Evolutionary conservation across 2,888 invertebrate species (phyloP).

Genomic region (Oscheius myriophilus): DNA sequence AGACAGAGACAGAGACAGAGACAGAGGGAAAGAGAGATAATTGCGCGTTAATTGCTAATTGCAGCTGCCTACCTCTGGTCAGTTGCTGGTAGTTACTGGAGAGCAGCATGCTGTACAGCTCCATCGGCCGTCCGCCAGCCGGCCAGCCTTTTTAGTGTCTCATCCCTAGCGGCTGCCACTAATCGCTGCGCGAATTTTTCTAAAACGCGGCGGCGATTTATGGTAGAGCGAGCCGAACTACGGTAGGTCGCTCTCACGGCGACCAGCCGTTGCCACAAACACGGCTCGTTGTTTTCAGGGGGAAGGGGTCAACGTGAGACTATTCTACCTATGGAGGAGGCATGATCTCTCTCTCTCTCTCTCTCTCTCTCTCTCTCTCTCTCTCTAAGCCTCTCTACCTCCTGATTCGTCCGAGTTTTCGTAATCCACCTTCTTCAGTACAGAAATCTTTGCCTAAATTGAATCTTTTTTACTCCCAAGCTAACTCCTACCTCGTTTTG

Average conservation of each 20-base stretch:
- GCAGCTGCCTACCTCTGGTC: not conserved
- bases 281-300: no score
- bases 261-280: no score
- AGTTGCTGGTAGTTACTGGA: conserved; percentile 11
- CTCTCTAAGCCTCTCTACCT: no score
- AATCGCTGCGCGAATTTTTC: conserved; percentile 12
- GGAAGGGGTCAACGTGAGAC: no score
- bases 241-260: not conserved
- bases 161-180: conserved; percentile 6
- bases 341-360: no score
- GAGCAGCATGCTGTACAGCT: conserved; percentile 28
- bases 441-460: no score
- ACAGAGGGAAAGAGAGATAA: not conserved
- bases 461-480: no score
- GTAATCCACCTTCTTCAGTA: no score
- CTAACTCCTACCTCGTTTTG: no score
- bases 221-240: conserved; percentile 17
- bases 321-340: no score
- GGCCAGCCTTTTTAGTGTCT: not conserved
- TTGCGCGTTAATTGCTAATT: not conserved
- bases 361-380: no score
- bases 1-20: not conserved
- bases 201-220: conserved; percentile 17
- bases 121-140: conserved; percentile 11
- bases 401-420: no score